phyloP scores from a whole-genome alignment of 2,113 vertebrate genomes.

The Colinus virginianus region DNA sequence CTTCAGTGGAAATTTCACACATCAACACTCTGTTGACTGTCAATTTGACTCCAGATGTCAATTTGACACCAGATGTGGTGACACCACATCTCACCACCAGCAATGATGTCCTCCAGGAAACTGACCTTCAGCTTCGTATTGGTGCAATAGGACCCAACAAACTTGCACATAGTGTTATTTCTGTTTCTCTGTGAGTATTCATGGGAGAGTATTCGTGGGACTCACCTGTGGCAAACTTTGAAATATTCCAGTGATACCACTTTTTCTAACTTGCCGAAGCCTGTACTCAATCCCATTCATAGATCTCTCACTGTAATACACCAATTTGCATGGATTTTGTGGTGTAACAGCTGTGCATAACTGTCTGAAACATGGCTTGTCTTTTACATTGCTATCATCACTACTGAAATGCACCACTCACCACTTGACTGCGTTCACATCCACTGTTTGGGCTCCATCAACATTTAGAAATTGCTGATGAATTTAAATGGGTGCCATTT shows the following conservation, averaged over 20 bases:
- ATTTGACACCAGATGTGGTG: background rate
- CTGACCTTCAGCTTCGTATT: background rate
- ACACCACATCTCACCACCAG: background rate
- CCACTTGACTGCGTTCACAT: background rate
- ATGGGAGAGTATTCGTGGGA: background rate
- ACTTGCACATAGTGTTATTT: background rate
- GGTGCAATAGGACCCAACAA: too few relatives aligned
- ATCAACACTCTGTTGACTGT: too few relatives aligned
- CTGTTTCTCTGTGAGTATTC: background rate
- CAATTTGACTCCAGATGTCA: background rate
- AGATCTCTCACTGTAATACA: background rate
- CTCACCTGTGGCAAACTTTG: background rate
- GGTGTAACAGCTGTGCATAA: background rate
- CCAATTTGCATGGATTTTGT: background rate
- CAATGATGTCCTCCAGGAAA: background rate
- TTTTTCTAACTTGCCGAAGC: background rate
- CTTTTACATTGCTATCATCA: background rate
- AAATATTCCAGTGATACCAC: background rate
- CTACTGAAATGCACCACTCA: background rate
- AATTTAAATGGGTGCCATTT: background rate
- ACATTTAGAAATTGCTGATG: too few relatives aligned
- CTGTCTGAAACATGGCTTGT: background rate
- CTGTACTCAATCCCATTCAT: background rate
- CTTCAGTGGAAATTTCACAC: background rate
- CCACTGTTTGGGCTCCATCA: background rate